Base-by-base conservation (phyloP, 1,140 invertebrate species). In the Prorops nasuta region DNA sequence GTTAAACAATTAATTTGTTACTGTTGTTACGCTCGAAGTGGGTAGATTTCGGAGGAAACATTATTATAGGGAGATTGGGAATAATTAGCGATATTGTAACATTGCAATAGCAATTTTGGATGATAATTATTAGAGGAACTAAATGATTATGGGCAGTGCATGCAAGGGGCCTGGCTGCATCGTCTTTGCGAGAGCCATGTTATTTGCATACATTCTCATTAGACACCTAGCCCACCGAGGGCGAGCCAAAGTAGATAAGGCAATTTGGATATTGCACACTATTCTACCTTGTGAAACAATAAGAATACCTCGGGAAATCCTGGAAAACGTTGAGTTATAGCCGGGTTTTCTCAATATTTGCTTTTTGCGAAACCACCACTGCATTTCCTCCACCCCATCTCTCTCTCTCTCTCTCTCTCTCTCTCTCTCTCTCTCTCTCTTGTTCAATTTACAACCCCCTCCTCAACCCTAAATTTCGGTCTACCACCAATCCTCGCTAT, bases 171-270 rank as follows among this genome's bases (percentile, higher is more conserved):
- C 4, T 4, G 10, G 24, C 4, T 10, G 4, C 24, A 28, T 6
- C 24, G 24, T 28, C 24, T 10, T 28, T 10, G 24, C 24, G n/a
- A n/a, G 43, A 49, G 20, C 52, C 51, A 48, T 50, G 54, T 67
- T 72, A 71, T 71, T 72, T 71, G 65, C 68, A 72, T 72, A 67
- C 64, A 66, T 68, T 67, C 67, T n/a, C n/a, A n/a, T n/a, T n/a
- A n/a, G n/a, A n/a, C n/a, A n/a, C n/a, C n/a, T n/a, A 71, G 68
- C 65, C 71, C 67, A 71, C 51, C 44, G 40, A 42, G 38, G 56
- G 52, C 52, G 38, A 52, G 42, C 50, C 51, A 57, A 48, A 48
- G 55, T 62, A 62, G 12, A 12, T 7, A 12, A 28, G 24, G 24
- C 60, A 63, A 65, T 65, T 65, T 61, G 54, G 63, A 66, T 66